These are phyloP conservation scores for Hypotaenidia okinawae DNA, from an alignment of 2,797 vertebrate genomes.

Conservation along the genomic window DNA sequence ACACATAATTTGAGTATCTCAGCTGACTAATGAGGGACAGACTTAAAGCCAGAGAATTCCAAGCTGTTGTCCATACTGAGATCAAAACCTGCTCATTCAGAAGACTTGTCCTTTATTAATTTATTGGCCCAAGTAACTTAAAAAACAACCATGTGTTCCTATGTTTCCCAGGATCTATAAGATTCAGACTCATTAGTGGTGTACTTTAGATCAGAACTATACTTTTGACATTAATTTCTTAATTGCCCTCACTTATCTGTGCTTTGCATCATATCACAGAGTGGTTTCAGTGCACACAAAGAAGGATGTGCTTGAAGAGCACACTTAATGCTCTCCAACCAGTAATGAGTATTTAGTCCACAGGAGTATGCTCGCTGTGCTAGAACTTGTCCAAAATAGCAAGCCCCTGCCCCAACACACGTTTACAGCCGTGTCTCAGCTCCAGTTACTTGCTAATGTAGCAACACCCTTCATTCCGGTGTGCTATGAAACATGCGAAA, in stretches of 20 bases:
- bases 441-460: background rate
- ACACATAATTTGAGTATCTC: slow-evolving; percentile 27
- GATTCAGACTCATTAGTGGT: background rate
- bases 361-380: background rate
- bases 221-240: background rate
- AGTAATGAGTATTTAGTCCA: background rate
- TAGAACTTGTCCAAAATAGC: background rate
- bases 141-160: background rate
- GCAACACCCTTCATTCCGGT: background rate
- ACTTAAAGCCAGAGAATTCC: slow-evolving; percentile 27
- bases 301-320: background rate
- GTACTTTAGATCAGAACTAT: background rate
- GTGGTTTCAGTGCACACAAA: background rate
- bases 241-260: background rate
- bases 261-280: background rate
- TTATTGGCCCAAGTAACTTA: background rate
- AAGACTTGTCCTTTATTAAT: background rate
- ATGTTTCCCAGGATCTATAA: background rate
- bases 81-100: background rate
- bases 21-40: slow-evolving; percentile 45
- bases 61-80: slow-evolving; percentile 35
- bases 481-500: background rate
- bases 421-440: background rate
- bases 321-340: background rate
- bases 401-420: background rate